These are phyloP conservation scores for Lutjanus erythropterus DNA, from an alignment of 2,113 vertebrate genomes.

Conservation along the genomic window DNA sequence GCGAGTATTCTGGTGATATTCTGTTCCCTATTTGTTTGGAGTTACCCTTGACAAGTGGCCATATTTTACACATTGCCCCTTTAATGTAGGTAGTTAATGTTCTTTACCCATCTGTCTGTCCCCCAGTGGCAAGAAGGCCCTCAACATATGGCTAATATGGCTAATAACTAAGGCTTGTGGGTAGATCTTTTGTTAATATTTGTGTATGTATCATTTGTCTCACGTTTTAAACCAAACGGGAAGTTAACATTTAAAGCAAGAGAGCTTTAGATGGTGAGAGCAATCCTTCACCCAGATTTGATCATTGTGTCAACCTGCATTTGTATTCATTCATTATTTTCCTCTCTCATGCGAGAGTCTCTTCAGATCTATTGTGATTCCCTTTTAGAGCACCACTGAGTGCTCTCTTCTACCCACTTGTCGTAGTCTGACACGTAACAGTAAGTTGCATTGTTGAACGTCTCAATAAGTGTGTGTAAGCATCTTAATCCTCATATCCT, in stretches of 20 bases:
- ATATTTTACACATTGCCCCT: too few species aligned
- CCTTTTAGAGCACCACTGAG: slow-evolving; percentile 17
- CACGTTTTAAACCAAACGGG: too few species aligned
- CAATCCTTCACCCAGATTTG: background rate
- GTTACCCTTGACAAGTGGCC: too few species aligned
- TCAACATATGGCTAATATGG: too few species aligned
- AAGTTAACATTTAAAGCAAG: background rate
- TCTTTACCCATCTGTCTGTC: too few species aligned
- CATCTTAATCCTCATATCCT: slow-evolving; percentile 46
- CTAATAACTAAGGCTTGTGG: too few species aligned
- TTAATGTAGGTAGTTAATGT: too few species aligned
- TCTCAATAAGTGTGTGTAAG: slow-evolving; percentile 40
- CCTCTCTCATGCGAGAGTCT: slow-evolving; percentile 24
- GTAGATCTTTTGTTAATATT: too few species aligned
- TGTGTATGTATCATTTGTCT: too few species aligned
- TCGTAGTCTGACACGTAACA: slow-evolving; percentile 17
- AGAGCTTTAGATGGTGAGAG: background rate
- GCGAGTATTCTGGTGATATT: too few species aligned
- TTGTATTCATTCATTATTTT: slow-evolving; percentile 39
- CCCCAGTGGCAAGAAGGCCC: too few species aligned
- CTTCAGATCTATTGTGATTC: slow-evolving; percentile 29
- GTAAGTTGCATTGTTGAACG: slow-evolving; percentile 23
- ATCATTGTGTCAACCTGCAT: background rate
- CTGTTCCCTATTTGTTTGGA: too few species aligned
- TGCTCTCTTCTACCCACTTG: slow-evolving; percentile 44